A percentile compares a stretch with the other conserved stretches of the same genome.
Evolutionary conservation across 2,888 invertebrate species (phyloP).

Genomic region (Xylota sylvarum): DNA sequence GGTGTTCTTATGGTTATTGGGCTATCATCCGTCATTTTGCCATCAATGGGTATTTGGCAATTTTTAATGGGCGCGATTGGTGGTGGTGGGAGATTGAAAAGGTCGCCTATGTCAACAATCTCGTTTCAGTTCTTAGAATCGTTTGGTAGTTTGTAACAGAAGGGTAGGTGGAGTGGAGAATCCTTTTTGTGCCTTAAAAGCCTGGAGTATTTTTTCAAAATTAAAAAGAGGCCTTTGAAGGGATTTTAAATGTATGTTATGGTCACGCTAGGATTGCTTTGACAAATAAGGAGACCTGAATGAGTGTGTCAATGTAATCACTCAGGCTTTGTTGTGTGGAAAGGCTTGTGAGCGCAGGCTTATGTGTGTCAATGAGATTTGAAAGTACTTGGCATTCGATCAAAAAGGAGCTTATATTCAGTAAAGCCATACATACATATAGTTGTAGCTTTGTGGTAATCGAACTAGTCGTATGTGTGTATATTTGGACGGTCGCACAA

Average conservation of each 20-base stretch:
- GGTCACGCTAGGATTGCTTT: conserved; percentile 39
- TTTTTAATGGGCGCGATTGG: conserved; percentile 42
- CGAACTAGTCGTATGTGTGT: too few species aligned
- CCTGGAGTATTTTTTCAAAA: conserved; percentile 7
- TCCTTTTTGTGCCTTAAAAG: conserved; percentile 38
- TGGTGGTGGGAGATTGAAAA: background rate
- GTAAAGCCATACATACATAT: too few species aligned
- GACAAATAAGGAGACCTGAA: conserved; percentile 4
- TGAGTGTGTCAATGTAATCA: conserved; percentile 26
- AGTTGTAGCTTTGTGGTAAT: too few species aligned
- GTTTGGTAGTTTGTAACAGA: background rate
- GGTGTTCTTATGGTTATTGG: conserved; percentile 58
- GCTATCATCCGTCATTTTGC: conserved; percentile 72
- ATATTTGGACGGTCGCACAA: too few species aligned
- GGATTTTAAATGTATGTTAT: conserved; percentile 27
- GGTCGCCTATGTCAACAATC: conserved; percentile 38
- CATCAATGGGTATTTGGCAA: conserved; percentile 55
- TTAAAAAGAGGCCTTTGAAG: conserved; percentile 1
- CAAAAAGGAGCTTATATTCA: background rate
- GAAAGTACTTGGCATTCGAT: background rate
- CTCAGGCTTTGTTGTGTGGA: conserved; percentile 24
- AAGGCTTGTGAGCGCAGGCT: background rate
- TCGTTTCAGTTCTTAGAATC: background rate
- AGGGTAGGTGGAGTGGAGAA: conserved; percentile 11
- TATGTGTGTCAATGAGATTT: background rate